Percentiles rank a stretch among this genome's conserved stretches.
Evolutionary conservation across 2,888 invertebrate genomes (phyloP).

Genomic region (Anthrax anthrax): DNA sequence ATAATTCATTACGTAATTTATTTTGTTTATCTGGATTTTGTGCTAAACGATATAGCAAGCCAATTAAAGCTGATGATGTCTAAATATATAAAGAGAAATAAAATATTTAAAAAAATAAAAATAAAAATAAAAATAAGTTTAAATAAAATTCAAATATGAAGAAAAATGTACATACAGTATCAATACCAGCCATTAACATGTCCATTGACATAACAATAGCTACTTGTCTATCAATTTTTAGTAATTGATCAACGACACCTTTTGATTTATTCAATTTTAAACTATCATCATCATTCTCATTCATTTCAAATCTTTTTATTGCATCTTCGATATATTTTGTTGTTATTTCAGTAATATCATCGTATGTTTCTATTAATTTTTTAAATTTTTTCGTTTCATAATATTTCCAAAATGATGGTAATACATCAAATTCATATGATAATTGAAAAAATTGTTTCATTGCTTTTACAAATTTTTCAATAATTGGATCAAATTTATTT

Average conservation of each 20-base stretch:
- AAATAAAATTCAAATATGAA: neutral
- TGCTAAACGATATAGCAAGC: conserved; percentile 37
- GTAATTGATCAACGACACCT: conserved; percentile 49
- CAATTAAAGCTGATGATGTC: conserved; percentile 23
- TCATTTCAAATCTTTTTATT: conserved; percentile 17
- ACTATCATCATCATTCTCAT: neutral
- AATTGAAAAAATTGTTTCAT: conserved; percentile 22
- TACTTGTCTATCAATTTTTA: conserved; percentile 44
- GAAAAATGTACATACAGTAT: conserved; percentile 42
- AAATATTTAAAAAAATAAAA: neutral
- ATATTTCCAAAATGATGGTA: conserved; percentile 26
- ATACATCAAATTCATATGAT: conserved; percentile 23
- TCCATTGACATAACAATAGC: conserved; percentile 56
- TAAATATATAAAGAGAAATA: conserved; percentile 8
- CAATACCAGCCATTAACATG: conserved; percentile 56
- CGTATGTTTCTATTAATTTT: conserved; percentile 22
- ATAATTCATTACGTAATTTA: conserved; percentile 44
- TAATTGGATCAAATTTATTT: conserved; percentile 18
- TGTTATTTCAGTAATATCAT: conserved; percentile 23
- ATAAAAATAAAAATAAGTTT: neutral
- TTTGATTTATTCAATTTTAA: conserved; percentile 5
- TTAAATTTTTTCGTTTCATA: conserved; percentile 22
- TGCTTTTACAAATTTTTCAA: conserved; percentile 16
- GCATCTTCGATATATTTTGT: conserved; percentile 30
- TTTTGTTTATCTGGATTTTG: conserved; percentile 49